phyloP scores from a whole-genome alignment of 2,797 vertebrate genomes.

The Coluber constrictor region DNA sequence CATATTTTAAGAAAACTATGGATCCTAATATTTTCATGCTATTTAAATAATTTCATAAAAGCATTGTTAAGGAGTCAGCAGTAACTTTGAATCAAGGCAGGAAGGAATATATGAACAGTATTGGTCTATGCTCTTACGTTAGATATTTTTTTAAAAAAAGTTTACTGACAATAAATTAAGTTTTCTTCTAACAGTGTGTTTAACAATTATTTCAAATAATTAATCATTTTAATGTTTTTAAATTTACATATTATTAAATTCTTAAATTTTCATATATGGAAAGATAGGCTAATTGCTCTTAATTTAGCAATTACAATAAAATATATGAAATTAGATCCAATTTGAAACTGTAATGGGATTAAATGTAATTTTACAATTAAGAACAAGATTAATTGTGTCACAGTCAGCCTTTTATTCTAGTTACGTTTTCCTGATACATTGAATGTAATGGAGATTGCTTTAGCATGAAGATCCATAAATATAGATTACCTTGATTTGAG shows the following conservation, averaged over 20 bases:
- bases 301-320: neutral
- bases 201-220: constrained; percentile 59
- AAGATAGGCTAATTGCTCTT: neutral
- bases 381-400: neutral
- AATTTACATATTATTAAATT: neutral
- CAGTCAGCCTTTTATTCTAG: neutral
- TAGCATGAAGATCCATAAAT: neutral
- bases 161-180: constrained; percentile 24
- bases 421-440: neutral
- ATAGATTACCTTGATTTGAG: neutral
- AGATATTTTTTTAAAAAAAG: neutral
- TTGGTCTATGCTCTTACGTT: constrained; percentile 14
- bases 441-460: neutral
- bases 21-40: constrained; percentile 21
- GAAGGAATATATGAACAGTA: constrained; percentile 20
- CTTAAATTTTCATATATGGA: neutral
- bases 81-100: constrained; percentile 25
- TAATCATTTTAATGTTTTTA: constrained; percentile 24
- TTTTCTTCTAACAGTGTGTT: constrained; percentile 42
- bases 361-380: neutral
- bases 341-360: neutral
- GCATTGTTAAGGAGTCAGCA: neutral
- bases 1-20: neutral
- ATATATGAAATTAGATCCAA: neutral
- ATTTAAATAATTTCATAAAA: constrained; percentile 28